phyloP scores from a whole-genome alignment of 92 coral and sea anemone species.

The Palythoa caribaeorum region DNA sequence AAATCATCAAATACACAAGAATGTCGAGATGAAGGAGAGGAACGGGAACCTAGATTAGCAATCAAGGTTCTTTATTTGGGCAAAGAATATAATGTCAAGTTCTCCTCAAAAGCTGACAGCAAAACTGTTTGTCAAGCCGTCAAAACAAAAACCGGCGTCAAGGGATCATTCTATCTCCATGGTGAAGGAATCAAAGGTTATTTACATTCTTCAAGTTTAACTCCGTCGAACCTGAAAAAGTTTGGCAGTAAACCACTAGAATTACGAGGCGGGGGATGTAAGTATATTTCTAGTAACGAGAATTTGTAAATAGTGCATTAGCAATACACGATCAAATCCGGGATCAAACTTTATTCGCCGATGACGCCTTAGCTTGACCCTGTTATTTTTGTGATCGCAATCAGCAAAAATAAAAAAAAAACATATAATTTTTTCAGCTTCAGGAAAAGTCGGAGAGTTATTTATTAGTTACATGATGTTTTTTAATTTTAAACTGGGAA shows the following conservation, averaged over 20 bases:
- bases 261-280: slow-evolving; percentile 87
- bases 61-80: slow-evolving; percentile 63
- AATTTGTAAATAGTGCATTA: no score
- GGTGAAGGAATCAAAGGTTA: slow-evolving; percentile 64
- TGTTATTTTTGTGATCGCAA: no score
- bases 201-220: slow-evolving; percentile 83
- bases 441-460: no score
- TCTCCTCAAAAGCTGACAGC: slow-evolving; percentile 72
- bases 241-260: slow-evolving; percentile 69
- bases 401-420: no score
- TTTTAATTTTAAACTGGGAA: no score
- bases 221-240: slow-evolving; percentile 67
- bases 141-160: slow-evolving; percentile 72
- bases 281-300: slow-evolving; percentile 28
- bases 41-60: background rate
- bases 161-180: slow-evolving; percentile 82
- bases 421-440: no score
- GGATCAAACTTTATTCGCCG: no score
- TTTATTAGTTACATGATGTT: no score
- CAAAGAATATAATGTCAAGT: slow-evolving; percentile 55
- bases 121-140: slow-evolving; percentile 63
- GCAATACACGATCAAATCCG: no score
- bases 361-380: no score
- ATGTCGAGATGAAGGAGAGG: background rate
- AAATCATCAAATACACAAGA: background rate